phyloP scores from a whole-genome alignment of 2,113 vertebrate species.

The Catharus fuscescens region DNA sequence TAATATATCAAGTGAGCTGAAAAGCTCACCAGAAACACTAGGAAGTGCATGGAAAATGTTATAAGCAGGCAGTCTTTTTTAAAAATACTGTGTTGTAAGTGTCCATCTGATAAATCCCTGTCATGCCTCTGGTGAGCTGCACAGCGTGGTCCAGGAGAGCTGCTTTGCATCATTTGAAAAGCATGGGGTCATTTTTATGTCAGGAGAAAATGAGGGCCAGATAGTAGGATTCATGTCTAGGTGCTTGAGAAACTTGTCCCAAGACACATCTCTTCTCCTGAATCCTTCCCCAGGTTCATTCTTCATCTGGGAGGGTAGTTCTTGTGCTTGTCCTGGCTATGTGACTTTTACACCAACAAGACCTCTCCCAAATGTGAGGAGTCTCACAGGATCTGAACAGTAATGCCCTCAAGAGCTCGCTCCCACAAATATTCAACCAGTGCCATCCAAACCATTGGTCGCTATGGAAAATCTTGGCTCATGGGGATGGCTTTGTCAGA shows the following conservation, averaged over 20 bases:
- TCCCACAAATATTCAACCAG: not conserved
- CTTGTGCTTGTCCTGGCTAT: not conserved
- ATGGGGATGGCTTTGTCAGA: not conserved
- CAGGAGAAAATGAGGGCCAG: not conserved
- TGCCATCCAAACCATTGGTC: not conserved
- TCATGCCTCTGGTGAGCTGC: not conserved
- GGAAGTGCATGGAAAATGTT: not conserved
- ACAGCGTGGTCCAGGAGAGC: not conserved
- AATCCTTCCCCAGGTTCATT: not conserved
- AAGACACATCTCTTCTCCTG: not conserved
- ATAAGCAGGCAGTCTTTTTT: not conserved
- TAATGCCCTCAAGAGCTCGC: not conserved
- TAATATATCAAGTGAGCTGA: constrained; percentile 34
- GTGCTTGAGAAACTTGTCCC: not conserved
- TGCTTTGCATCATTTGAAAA: not conserved
- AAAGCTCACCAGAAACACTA: not conserved
- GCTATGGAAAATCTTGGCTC: not conserved
- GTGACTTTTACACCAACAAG: not conserved
- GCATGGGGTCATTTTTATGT: not conserved
- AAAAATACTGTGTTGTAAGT: not conserved
- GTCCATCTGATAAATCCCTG: not conserved
- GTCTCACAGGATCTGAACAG: not conserved
- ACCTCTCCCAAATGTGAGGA: not conserved
- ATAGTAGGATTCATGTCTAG: not conserved
- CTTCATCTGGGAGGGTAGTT: not conserved